These are phyloP conservation scores for Notolabrus celidotus DNA, from an alignment of 2,797 vertebrate genomes.

Conservation along the genomic window DNA sequence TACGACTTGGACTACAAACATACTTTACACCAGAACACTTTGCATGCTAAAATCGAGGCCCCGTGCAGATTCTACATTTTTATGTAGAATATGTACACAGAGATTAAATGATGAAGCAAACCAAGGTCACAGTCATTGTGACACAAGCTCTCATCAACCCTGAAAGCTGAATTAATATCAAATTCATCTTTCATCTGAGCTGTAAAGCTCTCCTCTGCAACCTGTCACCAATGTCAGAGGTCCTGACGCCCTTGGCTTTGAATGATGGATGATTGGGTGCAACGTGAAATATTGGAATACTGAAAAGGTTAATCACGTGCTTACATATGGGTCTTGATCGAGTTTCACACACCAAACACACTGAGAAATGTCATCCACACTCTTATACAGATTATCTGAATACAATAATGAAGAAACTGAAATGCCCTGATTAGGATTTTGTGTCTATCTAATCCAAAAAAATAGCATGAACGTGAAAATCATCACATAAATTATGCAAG, in stretches of 20 bases:
- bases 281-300: slow-evolving; percentile 21
- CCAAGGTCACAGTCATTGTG: slow-evolving; percentile 36
- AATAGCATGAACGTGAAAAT: background rate
- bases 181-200: slow-evolving; percentile 7
- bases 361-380: slow-evolving; percentile 28
- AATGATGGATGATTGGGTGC: slow-evolving; percentile 42
- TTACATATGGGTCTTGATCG: slow-evolving; percentile 24
- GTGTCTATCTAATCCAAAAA: background rate
- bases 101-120: slow-evolving; percentile 13
- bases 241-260: slow-evolving; percentile 43
- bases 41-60: no score
- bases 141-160: no score
- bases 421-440: slow-evolving; percentile 4
- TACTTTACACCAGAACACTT: no score
- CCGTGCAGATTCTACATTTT: no score
- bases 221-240: slow-evolving; percentile 21
- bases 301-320: slow-evolving; percentile 43
- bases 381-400: slow-evolving; percentile 3
- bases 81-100: no score
- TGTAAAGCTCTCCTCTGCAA: slow-evolving; percentile 17
- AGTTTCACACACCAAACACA: slow-evolving; percentile 37
- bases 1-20: no score
- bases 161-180: slow-evolving; percentile 14
- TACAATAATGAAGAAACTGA: background rate
- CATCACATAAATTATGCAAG: slow-evolving; percentile 6